A percentile compares a stretch with the other conserved stretches of the same genome.
Evolutionary conservation across 1,140 invertebrate genomes (phyloP).

Genomic region (Papilio polytes): DNA sequence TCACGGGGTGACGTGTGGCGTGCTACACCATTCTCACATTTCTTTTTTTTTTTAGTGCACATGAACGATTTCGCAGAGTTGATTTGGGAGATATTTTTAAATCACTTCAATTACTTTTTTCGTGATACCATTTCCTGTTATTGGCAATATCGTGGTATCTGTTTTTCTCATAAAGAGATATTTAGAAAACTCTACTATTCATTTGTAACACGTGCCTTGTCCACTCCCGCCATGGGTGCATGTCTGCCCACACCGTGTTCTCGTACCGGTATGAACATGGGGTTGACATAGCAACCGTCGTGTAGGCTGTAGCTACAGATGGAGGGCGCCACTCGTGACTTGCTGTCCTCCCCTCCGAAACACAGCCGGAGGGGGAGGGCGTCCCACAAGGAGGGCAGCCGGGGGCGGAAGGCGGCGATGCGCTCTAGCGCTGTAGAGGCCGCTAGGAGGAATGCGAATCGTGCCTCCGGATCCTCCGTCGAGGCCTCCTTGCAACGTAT

Average conservation of each 20-base stretch:
- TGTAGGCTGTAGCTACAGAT: slow-evolving; percentile 59
- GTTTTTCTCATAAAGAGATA: neutral
- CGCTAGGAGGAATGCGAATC: slow-evolving; percentile 63
- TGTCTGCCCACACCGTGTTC: slow-evolving; percentile 60
- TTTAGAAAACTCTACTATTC: slow-evolving; percentile 45
- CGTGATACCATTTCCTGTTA: neutral
- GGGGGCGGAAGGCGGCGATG: slow-evolving; percentile 49
- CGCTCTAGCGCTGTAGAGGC: slow-evolving; percentile 59
- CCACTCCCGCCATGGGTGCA: slow-evolving; percentile 36
- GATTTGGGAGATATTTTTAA: neutral
- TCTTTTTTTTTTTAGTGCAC: slow-evolving; percentile 35
- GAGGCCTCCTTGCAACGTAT: slow-evolving; percentile 55
- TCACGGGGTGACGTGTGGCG: slow-evolving; percentile 42
- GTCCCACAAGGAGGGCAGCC: slow-evolving; percentile 49
- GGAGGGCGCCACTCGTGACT: slow-evolving; percentile 65
- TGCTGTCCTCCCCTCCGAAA: slow-evolving; percentile 58
- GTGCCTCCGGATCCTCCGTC: slow-evolving; percentile 55
- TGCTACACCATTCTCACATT: slow-evolving; percentile 10
- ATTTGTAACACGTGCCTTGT: slow-evolving; percentile 36
- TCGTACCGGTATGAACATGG: slow-evolving; percentile 67
- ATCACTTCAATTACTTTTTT: neutral
- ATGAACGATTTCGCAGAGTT: neutral
- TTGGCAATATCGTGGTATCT: neutral
- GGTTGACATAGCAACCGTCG: slow-evolving; percentile 69
- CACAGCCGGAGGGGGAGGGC: slow-evolving; percentile 54